A percentile compares a stretch with the other conserved stretches of the same genome.
Conservation (phyloP, 2,113 vertebrate genomes). For the Myrmecobius fasciatus region DNA sequence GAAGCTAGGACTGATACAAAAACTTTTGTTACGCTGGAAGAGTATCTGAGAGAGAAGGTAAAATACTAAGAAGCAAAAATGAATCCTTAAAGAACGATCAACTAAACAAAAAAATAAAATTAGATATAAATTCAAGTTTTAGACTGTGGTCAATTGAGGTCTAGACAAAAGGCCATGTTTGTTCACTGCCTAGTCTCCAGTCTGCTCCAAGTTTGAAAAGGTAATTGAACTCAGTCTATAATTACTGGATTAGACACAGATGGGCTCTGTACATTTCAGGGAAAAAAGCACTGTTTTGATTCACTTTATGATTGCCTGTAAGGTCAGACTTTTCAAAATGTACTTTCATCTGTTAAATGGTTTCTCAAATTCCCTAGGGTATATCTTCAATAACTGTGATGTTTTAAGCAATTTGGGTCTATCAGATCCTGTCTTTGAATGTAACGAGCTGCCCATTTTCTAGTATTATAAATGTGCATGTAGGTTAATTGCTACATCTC, state of each 20-base stretch:
- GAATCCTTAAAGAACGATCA: constrained; percentile 83
- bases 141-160: constrained; percentile 92
- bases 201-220: constrained; percentile 91
- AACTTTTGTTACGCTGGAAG: constrained; percentile 40
- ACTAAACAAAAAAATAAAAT: constrained; percentile 85
- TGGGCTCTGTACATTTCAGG: constrained; percentile 89
- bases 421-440: constrained; percentile 90
- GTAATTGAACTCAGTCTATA: constrained; percentile 92
- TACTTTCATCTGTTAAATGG: constrained; percentile 93
- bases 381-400: constrained; percentile 90
- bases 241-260: constrained; percentile 95
- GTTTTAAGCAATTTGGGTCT: constrained; percentile 91
- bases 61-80: constrained; percentile 79
- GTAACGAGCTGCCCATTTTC: constrained; percentile 86
- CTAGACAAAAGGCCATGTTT: constrained; percentile 91
- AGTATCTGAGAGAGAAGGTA: constrained; percentile 40
- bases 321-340: constrained; percentile 92
- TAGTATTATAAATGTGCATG: constrained; percentile 88
- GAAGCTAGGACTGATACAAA: constrained; percentile 26
- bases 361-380: constrained; percentile 89
- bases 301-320: constrained; percentile 93
- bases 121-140: constrained; percentile 90
- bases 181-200: constrained; percentile 90
- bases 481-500: constrained; percentile 90
- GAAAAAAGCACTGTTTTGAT: constrained; percentile 89